Percentiles rank a stretch among this genome's conserved stretches.
Evolutionary conservation across 2,888 invertebrate species (phyloP).

Genomic region (Automeris io): DNA sequence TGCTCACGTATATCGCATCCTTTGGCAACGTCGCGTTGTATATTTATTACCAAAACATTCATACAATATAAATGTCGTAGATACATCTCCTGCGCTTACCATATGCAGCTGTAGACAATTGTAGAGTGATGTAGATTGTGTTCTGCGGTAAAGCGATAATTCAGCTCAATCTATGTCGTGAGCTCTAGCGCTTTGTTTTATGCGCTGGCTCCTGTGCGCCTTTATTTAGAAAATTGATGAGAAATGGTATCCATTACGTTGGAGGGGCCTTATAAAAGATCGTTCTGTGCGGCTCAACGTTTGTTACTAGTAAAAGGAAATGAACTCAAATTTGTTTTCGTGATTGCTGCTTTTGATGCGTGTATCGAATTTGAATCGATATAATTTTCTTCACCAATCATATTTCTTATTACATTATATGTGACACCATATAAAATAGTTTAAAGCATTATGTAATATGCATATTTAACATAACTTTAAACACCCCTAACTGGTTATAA

Average conservation of each 20-base stretch:
- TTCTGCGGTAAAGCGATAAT: slow-evolving; percentile 78
- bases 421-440: no score
- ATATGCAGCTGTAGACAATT: background rate
- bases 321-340: slow-evolving; percentile 75
- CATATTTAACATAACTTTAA: no score
- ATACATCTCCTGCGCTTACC: slow-evolving; percentile 1
- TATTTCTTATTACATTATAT: slow-evolving; percentile 63
- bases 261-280: slow-evolving; percentile 67
- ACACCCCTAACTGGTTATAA: no score
- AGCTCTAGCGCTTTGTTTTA: slow-evolving; percentile 72
- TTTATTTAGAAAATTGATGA: slow-evolving; percentile 78
- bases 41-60: background rate
- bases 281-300: slow-evolving; percentile 47
- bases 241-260: slow-evolving; percentile 75
- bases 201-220: slow-evolving; percentile 74
- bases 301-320: slow-evolving; percentile 64
- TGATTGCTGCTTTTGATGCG: slow-evolving; percentile 66
- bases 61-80: background rate
- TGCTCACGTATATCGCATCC: no score
- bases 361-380: slow-evolving; percentile 69
- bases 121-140: slow-evolving; percentile 51
- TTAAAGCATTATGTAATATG: no score
- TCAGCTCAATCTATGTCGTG: slow-evolving; percentile 77
- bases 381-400: slow-evolving; percentile 64
- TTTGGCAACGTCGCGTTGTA: background rate